Conservation (phyloP, 2,888 invertebrate genomes). For the Pseudoips prasinana region DNA sequence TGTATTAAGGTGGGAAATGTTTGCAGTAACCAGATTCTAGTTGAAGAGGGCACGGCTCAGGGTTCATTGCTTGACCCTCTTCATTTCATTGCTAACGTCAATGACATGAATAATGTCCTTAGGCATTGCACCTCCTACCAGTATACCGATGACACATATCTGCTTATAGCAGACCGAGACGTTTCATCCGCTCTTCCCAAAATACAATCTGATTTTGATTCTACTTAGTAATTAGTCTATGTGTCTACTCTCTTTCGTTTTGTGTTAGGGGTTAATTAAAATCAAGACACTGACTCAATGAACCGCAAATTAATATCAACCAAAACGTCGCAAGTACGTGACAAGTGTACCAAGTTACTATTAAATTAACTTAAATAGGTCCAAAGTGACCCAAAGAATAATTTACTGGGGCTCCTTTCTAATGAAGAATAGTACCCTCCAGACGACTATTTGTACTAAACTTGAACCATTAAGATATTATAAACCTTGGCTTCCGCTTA, state of each 20-base stretch:
- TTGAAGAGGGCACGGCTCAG: background rate
- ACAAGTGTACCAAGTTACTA: slow-evolving; percentile 63
- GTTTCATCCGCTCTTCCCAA: background rate
- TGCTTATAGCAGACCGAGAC: slow-evolving; percentile 2
- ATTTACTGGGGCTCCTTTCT: slow-evolving; percentile 68
- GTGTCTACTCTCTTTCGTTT: too few species aligned
- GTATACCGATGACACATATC: slow-evolving; percentile 3
- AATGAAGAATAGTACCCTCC: slow-evolving; percentile 76
- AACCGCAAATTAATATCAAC: slow-evolving; percentile 42
- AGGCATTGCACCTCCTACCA: slow-evolving; percentile 1
- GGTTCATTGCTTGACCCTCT: slow-evolving; percentile 3
- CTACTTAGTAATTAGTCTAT: too few species aligned
- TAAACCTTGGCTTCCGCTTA: slow-evolving; percentile 51
- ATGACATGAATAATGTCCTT: slow-evolving; percentile 3
- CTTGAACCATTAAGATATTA: slow-evolving; percentile 78
- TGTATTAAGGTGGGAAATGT: background rate
- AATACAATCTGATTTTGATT: background rate
- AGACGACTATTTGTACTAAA: slow-evolving; percentile 69
- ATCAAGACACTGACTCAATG: slow-evolving; percentile 21
- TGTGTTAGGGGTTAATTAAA: slow-evolving; percentile 20
- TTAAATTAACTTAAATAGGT: slow-evolving; percentile 77
- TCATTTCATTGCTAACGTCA: slow-evolving; percentile 3
- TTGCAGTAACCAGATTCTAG: background rate
- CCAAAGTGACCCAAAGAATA: slow-evolving; percentile 79
- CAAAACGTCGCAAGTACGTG: slow-evolving; percentile 52